Conservation (phyloP, 2,797 vertebrate genomes). For the Alectoris magna region DNA sequence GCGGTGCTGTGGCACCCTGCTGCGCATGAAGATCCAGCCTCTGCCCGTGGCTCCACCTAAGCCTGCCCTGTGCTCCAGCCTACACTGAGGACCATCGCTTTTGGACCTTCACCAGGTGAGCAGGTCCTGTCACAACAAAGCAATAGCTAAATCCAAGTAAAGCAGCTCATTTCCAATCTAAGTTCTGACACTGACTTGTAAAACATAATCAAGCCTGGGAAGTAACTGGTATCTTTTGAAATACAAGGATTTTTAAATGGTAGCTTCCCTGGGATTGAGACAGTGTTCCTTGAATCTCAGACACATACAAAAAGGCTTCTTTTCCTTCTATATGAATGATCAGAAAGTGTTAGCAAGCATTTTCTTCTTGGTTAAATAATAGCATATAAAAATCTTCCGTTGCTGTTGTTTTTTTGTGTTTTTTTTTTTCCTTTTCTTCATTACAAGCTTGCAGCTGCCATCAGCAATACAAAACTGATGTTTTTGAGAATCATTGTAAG, state of each 20-base stretch:
- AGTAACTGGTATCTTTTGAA: neutral
- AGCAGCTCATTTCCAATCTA: neutral
- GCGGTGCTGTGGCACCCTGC: neutral
- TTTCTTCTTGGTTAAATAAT: neutral
- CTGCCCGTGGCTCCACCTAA: accelerated
- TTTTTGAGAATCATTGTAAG: neutral
- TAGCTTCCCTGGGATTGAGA: neutral
- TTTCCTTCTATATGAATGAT: neutral
- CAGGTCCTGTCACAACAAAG: neutral
- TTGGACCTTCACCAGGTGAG: neutral
- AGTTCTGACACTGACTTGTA: neutral
- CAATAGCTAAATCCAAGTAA: neutral
- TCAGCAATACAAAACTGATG: neutral
- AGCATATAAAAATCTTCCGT: neutral
- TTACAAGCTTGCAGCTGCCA: neutral
- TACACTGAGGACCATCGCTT: neutral
- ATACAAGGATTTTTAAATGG: neutral
- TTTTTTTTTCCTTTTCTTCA: neutral
- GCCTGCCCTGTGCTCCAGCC: neutral
- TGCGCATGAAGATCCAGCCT: accelerated
- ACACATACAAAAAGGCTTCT: neutral
- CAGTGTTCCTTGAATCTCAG: neutral
- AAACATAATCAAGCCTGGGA: neutral
- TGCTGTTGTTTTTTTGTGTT: neutral
- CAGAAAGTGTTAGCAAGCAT: neutral